Evolutionary conservation across 2,888 invertebrate species (phyloP).

Genomic region (Emmelina monodactyla): DNA sequence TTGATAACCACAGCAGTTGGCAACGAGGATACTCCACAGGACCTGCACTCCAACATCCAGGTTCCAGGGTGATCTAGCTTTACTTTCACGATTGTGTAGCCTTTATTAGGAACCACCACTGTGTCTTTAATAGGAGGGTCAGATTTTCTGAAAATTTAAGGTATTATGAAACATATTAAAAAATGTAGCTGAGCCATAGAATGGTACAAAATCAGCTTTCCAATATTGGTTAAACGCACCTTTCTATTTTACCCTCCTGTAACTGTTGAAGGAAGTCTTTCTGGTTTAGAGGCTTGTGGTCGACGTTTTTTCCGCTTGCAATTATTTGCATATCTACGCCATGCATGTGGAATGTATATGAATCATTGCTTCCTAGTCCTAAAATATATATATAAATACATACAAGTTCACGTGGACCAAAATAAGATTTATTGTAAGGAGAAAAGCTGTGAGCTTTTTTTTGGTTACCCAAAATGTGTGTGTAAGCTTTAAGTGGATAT

Average conservation of each 20-base stretch:
- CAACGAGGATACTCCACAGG: slow-evolving; percentile 42
- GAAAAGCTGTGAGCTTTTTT: neutral
- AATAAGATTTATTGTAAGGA: too few species aligned
- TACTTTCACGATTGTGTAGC: slow-evolving; percentile 63
- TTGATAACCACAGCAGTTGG: slow-evolving; percentile 56
- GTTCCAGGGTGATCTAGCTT: slow-evolving; percentile 62
- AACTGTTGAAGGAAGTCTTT: slow-evolving; percentile 41
- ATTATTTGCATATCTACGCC: slow-evolving; percentile 62
- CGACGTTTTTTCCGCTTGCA: slow-evolving; percentile 37
- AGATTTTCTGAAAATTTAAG: slow-evolving; percentile 43
- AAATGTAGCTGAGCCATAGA: too few species aligned
- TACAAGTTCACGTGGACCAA: too few species aligned
- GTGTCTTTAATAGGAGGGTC: slow-evolving; percentile 69
- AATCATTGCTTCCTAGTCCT: slow-evolving; percentile 58
- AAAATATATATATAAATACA: neutral
- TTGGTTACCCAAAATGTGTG: too few species aligned
- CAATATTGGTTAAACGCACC: neutral
- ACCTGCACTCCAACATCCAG: slow-evolving; percentile 53
- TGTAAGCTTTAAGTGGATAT: too few species aligned
- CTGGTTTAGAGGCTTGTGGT: slow-evolving; percentile 37
- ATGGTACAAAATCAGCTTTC: too few species aligned
- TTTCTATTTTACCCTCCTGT: neutral
- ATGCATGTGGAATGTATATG: slow-evolving; percentile 70
- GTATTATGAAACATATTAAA: too few species aligned
- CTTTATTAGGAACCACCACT: slow-evolving; percentile 70